Percentiles rank a stretch among this genome's conserved stretches.
These are phyloP conservation scores for Hydrolagus affinis DNA, from an alignment of 2,113 vertebrate species.

Conservation along the genomic window DNA sequence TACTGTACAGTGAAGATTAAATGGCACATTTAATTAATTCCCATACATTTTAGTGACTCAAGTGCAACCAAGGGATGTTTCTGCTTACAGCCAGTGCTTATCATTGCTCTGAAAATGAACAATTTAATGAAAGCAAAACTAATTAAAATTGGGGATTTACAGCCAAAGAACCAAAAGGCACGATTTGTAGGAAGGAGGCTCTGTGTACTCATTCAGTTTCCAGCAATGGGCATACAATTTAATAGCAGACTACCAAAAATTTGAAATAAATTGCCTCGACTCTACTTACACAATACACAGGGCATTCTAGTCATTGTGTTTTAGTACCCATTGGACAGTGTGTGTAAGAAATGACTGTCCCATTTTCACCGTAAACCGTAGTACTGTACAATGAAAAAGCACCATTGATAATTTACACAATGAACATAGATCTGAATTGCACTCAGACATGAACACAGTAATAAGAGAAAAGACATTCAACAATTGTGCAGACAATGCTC, in stretches of 20 bases:
- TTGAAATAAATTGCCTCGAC: background rate
- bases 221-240: background rate
- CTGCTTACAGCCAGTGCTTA: background rate
- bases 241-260: background rate
- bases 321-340: no score
- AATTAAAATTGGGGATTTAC: conserved; percentile 15
- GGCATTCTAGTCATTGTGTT: background rate
- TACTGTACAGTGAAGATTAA: conserved; percentile 8
- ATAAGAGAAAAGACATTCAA: background rate
- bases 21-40: conserved; percentile 7
- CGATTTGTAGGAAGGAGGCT: background rate
- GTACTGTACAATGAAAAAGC: background rate
- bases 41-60: background rate
- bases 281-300: background rate
- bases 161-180: background rate
- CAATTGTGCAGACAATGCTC: background rate
- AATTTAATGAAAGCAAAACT: conserved; percentile 25
- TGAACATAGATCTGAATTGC: background rate
- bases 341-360: background rate
- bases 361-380: background rate
- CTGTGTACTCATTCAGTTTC: background rate
- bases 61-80: conserved; percentile 21
- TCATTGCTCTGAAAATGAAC: background rate
- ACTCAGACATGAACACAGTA: background rate
- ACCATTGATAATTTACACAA: background rate